These are phyloP conservation scores for Spheniscus humboldti DNA, from an alignment of 2,797 vertebrate genomes.

Conservation along the genomic window DNA sequence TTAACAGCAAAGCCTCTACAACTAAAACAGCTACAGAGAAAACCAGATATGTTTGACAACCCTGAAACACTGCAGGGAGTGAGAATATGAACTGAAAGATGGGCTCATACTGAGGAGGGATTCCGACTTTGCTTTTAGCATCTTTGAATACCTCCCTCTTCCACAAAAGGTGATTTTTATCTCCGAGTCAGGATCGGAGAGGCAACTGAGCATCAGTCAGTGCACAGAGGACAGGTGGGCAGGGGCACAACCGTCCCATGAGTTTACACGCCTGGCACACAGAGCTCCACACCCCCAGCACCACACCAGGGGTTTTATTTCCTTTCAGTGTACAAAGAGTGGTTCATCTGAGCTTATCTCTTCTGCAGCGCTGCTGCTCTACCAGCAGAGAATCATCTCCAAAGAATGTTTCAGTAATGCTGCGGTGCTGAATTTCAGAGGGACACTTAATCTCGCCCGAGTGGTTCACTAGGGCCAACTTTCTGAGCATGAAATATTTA, in stretches of 20 bases:
- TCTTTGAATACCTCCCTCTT: background rate
- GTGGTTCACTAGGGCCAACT: constrained; percentile 32
- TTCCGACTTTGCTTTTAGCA: background rate
- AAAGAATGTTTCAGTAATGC: constrained; percentile 60
- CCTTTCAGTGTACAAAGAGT: constrained; percentile 13
- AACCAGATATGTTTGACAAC: background rate
- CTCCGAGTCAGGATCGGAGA: background rate
- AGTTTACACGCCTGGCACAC: background rate
- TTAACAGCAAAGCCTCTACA: background rate
- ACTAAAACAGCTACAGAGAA: background rate
- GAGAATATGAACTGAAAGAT: background rate
- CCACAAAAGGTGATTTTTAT: background rate
- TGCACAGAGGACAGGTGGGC: background rate
- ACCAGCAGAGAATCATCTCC: constrained; percentile 49
- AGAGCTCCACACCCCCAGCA: background rate
- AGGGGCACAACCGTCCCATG: background rate
- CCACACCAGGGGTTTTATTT: background rate
- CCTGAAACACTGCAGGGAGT: background rate
- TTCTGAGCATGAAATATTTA: constrained; percentile 65
- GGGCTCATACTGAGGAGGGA: background rate
- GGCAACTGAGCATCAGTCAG: background rate
- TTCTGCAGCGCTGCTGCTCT: background rate
- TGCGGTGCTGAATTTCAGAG: constrained; percentile 47
- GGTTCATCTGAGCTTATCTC: constrained; percentile 23
- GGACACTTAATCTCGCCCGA: constrained; percentile 55